These are phyloP conservation scores for Poeciliopsis turrubarensis DNA, from an alignment of 2,113 vertebrate genomes.

Conservation along the genomic window DNA sequence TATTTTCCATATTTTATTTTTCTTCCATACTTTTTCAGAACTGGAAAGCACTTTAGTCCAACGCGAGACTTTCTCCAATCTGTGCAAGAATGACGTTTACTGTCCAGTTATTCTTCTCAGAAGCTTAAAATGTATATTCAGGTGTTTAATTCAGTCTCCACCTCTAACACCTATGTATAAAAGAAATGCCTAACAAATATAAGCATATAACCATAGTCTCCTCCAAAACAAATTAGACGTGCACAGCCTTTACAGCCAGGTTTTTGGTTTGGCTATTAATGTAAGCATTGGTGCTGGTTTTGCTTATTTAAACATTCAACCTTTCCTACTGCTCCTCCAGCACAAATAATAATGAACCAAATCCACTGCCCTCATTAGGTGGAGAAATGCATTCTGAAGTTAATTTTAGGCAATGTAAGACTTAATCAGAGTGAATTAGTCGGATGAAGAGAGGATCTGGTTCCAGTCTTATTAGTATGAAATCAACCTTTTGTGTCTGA, in stretches of 20 bases:
- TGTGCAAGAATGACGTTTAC: no score
- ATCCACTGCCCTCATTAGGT: constrained; percentile 6
- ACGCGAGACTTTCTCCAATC: neutral
- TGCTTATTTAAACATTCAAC: constrained; percentile 2
- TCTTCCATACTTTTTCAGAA: no score
- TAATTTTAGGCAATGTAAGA: neutral
- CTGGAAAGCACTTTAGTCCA: no score
- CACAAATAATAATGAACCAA: constrained; percentile 1
- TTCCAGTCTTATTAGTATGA: constrained; percentile 5
- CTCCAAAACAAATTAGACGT: neutral
- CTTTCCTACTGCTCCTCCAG: neutral
- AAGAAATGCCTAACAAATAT: neutral
- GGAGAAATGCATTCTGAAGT: constrained; percentile 6
- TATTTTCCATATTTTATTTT: neutral
- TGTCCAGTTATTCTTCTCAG: no score
- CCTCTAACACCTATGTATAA: neutral
- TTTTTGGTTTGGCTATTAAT: neutral
- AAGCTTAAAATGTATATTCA: neutral
- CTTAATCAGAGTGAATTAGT: constrained; percentile 6
- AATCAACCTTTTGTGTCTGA: constrained; percentile 19
- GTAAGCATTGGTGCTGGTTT: neutral
- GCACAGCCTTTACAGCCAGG: neutral
- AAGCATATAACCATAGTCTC: neutral
- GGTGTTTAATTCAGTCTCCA: neutral
- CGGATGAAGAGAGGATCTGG: constrained; percentile 1